These are phyloP conservation scores for Vannuccia rotundouncinata DNA, from an alignment of 2,888 invertebrate species.

Conservation along the genomic window DNA sequence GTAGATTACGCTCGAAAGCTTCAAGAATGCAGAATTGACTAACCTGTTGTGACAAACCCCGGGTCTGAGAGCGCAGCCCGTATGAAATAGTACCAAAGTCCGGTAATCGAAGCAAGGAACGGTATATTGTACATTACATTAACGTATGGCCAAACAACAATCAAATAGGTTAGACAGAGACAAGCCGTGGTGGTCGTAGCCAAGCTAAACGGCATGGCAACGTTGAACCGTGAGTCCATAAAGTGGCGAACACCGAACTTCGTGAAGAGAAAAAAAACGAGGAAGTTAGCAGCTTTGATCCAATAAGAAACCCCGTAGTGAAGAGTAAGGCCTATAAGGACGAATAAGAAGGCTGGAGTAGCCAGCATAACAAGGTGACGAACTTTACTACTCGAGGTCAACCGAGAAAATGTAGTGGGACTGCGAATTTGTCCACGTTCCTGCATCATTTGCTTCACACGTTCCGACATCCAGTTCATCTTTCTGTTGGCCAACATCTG, in stretches of 20 bases:
- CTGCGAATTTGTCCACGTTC: background rate
- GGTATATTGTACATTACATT: background rate
- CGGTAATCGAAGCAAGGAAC: conserved; percentile 34
- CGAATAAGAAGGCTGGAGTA: conserved; percentile 80
- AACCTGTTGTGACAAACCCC: background rate
- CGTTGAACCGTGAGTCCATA: background rate
- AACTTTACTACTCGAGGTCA: conserved; percentile 60
- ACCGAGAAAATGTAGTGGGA: background rate
- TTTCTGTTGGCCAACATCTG: background rate
- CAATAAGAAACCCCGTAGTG: conserved; percentile 60
- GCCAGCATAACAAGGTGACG: conserved; percentile 79
- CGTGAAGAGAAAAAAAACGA: background rate
- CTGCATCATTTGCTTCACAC: conserved; percentile 20
- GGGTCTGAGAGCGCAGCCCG: conserved; percentile 28
- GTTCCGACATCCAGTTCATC: conserved; percentile 28
- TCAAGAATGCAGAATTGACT: no score
- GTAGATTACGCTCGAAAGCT: no score
- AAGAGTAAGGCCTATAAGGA: conserved; percentile 74
- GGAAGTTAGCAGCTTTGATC: conserved; percentile 42
- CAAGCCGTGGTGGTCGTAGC: conserved; percentile 20
- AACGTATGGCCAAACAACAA: background rate
- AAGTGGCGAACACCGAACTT: background rate
- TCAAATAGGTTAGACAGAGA: conserved; percentile 29
- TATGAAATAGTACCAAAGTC: conserved; percentile 39
- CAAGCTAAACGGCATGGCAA: background rate